These are phyloP conservation scores for Frankliniella fusca DNA, from an alignment of 2,888 invertebrate species.

Conservation along the genomic window DNA sequence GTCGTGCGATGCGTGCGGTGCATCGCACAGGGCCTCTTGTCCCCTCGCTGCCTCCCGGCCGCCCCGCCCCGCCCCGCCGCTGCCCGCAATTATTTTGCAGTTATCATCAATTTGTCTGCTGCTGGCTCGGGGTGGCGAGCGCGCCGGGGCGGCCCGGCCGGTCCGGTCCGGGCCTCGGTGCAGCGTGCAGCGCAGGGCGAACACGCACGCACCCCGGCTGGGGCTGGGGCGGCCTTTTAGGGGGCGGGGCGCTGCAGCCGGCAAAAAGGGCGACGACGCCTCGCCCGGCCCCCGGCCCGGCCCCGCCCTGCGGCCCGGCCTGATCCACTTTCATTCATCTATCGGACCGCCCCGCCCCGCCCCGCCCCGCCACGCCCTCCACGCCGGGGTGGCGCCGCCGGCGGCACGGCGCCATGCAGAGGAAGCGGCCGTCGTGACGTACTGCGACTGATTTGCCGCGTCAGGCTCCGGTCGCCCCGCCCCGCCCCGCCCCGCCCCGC, in stretches of 20 bases:
- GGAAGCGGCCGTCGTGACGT: not conserved
- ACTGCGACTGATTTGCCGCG: not conserved
- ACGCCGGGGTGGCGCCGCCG: not conserved
- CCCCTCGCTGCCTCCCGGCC: not conserved
- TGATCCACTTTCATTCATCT: constrained; percentile 18
- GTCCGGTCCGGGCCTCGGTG: not conserved
- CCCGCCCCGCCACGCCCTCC: not conserved
- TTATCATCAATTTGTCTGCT: constrained; percentile 18
- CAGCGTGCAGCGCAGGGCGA: not conserved
- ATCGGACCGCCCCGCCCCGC: not conserved
- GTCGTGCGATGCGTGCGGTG: not conserved
- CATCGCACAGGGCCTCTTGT: not conserved
- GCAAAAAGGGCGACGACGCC: too few species aligned
- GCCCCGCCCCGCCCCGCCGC: not conserved
- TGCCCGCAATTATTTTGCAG: constrained; percentile 10
- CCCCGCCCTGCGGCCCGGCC: not conserved
- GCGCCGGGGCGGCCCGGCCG: not conserved
- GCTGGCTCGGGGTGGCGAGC: not conserved
- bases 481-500: not conserved
- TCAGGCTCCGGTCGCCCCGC: not conserved
- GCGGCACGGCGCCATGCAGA: not conserved
- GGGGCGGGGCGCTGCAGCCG: not conserved
- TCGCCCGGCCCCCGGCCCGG: not conserved
- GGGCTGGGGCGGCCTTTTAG: not conserved
- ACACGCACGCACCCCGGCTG: not conserved